Evolutionary conservation across 2,797 vertebrate genomes (phyloP).

Genomic region (Pteronotus mesoamericanus): DNA sequence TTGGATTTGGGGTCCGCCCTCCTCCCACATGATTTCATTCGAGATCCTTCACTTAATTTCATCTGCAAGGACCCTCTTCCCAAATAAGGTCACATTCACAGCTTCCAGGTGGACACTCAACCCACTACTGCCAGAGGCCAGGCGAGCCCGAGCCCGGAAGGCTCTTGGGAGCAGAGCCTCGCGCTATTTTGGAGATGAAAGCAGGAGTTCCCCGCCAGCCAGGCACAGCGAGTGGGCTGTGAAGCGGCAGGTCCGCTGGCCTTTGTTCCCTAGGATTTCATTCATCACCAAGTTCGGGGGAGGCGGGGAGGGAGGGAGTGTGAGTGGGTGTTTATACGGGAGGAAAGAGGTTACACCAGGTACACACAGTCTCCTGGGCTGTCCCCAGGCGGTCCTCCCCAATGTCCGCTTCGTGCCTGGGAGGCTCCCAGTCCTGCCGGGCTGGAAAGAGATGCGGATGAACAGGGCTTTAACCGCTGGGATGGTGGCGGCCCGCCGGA

Average conservation of each 20-base stretch:
- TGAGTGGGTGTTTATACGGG: not conserved
- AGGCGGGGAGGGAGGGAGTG: not conserved
- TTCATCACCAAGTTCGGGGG: not conserved
- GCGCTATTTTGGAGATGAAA: not conserved
- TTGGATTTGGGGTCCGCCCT: not conserved
- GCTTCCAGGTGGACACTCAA: not conserved
- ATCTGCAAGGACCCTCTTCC: not conserved
- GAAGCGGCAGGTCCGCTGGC: fast-evolving
- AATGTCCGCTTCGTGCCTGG: not conserved
- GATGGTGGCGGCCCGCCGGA: too few relatives aligned
- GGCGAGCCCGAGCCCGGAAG: not conserved
- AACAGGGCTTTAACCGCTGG: not conserved
- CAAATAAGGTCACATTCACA: not conserved
- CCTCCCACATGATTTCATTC: not conserved
- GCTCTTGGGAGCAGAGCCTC: not conserved
- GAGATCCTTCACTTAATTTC: not conserved
- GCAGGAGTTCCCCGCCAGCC: not conserved
- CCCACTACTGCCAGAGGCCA: not conserved
- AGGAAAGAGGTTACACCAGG: not conserved
- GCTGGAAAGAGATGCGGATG: too few relatives aligned
- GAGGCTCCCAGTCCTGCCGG: not conserved
- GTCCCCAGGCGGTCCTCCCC: not conserved
- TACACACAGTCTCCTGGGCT: not conserved
- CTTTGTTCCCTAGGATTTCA: not conserved
- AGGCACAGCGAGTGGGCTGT: not conserved